Percentiles rank a stretch among this genome's conserved stretches.
phyloP scores from a whole-genome alignment of 2,888 invertebrate species.

The Trachelus stipa region DNA sequence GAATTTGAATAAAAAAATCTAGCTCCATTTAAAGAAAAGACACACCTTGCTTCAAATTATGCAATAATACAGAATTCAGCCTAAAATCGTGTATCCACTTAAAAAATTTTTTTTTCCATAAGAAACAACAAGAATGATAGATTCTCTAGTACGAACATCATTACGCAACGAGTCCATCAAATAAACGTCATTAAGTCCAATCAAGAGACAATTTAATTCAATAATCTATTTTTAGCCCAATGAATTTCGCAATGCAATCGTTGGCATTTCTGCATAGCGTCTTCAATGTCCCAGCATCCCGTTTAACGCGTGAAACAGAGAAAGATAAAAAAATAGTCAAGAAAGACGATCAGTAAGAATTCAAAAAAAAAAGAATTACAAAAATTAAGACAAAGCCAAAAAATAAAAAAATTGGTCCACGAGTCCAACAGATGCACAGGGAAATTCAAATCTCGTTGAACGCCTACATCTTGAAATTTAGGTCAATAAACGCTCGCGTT shows the following conservation, averaged over 20 bases:
- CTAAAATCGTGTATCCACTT: neutral
- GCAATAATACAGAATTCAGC: neutral
- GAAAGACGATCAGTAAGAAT: neutral
- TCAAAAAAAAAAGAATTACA: neutral
- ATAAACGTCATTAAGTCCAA: conserved; percentile 2
- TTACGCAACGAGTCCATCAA: neutral
- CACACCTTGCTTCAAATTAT: neutral
- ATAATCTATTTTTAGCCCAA: conserved; percentile 19
- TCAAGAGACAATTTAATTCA: conserved; percentile 21
- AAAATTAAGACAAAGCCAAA: neutral
- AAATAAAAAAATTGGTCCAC: neutral
- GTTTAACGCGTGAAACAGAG: neutral
- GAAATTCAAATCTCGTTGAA: neutral
- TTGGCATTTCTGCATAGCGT: neutral
- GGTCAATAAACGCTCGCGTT: neutral
- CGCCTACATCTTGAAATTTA: neutral
- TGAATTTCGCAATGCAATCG: neutral
- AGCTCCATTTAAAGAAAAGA: no score
- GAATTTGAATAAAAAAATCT: no score
- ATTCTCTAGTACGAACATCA: neutral
- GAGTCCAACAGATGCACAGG: no score
- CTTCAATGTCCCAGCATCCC: neutral
- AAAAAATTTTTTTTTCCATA: neutral
- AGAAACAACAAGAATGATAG: neutral
- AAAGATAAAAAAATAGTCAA: neutral